Percentiles rank a stretch among this genome's conserved stretches.
Conservation (phyloP, 2,113 vertebrate species). For the Zapornia atra region DNA sequence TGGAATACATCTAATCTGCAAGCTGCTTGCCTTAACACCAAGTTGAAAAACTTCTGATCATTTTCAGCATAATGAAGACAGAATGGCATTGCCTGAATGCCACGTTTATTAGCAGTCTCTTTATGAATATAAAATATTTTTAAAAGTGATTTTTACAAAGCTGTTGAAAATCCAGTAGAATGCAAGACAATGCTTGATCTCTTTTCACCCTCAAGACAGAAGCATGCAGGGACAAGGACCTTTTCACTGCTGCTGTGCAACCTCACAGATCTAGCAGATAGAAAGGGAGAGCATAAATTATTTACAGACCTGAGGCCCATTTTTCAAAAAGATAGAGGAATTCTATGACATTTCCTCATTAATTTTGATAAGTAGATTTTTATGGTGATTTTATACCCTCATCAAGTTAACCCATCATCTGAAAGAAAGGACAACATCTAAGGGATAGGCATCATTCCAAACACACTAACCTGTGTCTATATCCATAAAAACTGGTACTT, state of each 20-base stretch:
- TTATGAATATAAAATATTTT: neutral
- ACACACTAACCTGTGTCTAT: neutral
- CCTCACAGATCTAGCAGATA: neutral
- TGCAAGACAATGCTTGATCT: neutral
- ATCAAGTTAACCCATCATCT: neutral
- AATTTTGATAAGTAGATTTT: neutral
- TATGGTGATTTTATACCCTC: neutral
- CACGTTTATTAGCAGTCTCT: neutral
- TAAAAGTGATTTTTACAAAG: neutral
- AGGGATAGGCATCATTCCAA: neutral
- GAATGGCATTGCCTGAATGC: neutral
- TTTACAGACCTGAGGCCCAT: neutral
- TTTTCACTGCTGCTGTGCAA: neutral
- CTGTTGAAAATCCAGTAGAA: neutral
- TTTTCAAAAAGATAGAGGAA: neutral
- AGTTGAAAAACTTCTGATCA: neutral
- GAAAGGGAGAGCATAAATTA: neutral
- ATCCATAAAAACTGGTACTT: neutral
- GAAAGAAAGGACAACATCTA: neutral
- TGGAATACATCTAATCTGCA: neutral
- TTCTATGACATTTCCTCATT: neutral
- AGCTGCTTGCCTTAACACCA: neutral
- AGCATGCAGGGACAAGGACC: neutral
- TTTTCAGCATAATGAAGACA: neutral
- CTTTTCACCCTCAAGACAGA: neutral